phyloP scores from a whole-genome alignment of 2,888 invertebrate species.

The Halocaridina rubra region DNA sequence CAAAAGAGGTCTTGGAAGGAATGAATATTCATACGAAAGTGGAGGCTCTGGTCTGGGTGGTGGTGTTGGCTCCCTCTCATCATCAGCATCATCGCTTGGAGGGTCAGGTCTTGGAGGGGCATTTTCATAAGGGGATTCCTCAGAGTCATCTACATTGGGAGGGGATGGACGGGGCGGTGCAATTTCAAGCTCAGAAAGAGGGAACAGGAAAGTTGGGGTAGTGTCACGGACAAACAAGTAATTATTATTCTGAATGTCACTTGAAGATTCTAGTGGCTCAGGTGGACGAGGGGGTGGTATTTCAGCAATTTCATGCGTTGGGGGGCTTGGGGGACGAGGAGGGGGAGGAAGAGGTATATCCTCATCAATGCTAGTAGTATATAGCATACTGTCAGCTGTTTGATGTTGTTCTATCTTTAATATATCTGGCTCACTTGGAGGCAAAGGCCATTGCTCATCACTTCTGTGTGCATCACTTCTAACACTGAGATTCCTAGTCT shows the following conservation, averaged over 20 bases:
- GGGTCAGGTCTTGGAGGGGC: slow-evolving; percentile 46
- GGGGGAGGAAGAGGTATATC: slow-evolving; percentile 1
- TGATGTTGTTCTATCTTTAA: neutral
- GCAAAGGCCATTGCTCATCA: slow-evolving; percentile 10
- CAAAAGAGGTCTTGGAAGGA: slow-evolving; percentile 25
- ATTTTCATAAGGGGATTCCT: neutral
- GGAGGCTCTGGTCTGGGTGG: slow-evolving; percentile 43
- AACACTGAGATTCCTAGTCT: too few species aligned
- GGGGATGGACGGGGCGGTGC: slow-evolving; percentile 20
- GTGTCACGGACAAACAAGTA: neutral
- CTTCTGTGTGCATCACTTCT: neutral
- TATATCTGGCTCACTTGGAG: slow-evolving; percentile 7
- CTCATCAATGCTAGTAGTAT: neutral
- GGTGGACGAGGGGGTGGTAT: slow-evolving; percentile 28
- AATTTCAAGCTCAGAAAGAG: neutral
- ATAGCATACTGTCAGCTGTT: neutral
- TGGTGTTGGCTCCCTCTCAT: slow-evolving; percentile 45
- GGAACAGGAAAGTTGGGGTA: neutral
- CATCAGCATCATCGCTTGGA: slow-evolving; percentile 51
- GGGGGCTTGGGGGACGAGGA: slow-evolving; percentile 9
- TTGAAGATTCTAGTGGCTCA: neutral
- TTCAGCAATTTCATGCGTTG: neutral
- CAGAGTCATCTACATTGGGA: neutral
- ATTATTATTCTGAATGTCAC: neutral
- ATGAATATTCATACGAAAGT: slow-evolving; percentile 19